phyloP scores from a whole-genome alignment of 2,113 vertebrate species.

The Mormyrus lacerda region DNA sequence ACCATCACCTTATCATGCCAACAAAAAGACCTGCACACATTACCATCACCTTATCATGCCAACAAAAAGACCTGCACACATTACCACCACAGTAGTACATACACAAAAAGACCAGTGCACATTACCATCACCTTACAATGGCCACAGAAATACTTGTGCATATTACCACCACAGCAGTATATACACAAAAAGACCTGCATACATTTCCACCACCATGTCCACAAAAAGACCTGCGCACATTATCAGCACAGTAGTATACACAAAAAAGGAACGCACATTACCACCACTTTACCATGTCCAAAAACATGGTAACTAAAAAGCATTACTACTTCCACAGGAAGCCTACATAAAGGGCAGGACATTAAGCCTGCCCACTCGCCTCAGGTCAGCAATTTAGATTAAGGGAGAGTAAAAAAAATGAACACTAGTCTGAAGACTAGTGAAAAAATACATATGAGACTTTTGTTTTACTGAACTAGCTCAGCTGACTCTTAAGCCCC shows the following conservation, averaged over 20 bases:
- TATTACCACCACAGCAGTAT: not conserved
- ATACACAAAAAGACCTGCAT: not conserved
- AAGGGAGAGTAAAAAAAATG: not conserved
- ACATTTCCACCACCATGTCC: too few species aligned
- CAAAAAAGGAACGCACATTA: too few species aligned
- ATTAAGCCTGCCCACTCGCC: not conserved
- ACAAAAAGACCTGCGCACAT: too few species aligned
- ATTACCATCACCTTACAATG: not conserved
- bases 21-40: not conserved
- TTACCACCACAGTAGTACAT: not conserved
- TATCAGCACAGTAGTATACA: too few species aligned
- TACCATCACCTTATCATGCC: too few species aligned
- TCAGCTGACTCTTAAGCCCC: not conserved
- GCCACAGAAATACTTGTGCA: too few species aligned
- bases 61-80: not conserved
- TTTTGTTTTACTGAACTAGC: not conserved
- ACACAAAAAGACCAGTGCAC: not conserved
- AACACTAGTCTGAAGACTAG: not conserved
- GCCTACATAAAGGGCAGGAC: not conserved
- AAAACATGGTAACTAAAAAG: too few species aligned
- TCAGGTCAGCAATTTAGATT: not conserved
- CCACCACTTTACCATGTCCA: too few species aligned
- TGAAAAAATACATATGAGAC: not conserved
- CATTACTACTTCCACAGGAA: not conserved
- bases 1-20: too few species aligned